Evolutionary conservation across 1,140 invertebrate genomes (phyloP).

Genomic region (Cherax destructor): DNA sequence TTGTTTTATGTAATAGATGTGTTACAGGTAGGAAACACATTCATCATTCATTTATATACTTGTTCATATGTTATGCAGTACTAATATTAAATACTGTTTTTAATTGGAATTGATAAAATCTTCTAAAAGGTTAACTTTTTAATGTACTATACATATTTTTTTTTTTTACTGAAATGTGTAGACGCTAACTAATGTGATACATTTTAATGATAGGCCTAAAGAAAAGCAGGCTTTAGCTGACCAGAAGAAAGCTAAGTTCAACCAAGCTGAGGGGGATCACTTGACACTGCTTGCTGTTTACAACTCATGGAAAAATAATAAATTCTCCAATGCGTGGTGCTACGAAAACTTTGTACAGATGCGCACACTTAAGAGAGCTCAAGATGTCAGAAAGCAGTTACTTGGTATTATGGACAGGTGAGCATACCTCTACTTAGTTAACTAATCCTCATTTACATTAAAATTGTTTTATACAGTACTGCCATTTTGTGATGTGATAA

Average conservation of each 20-base stretch:
- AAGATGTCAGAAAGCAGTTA: conserved; percentile 98
- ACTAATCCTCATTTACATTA: too few relatives aligned
- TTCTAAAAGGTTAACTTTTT: too few relatives aligned
- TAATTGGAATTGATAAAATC: too few relatives aligned
- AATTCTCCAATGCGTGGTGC: conserved; percentile 99
- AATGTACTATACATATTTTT: too few relatives aligned
- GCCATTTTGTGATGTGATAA: too few relatives aligned
- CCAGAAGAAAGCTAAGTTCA: conserved; percentile 99
- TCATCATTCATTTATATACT: too few relatives aligned
- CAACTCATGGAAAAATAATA: conserved; percentile 99
- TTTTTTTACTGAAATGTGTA: too few relatives aligned
- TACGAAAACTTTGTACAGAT: conserved; percentile 99
- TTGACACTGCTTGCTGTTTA: conserved; percentile 98
- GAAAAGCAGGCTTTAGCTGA: conserved; percentile 99
- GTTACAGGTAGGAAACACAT: too few relatives aligned
- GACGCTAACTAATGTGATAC: not conserved
- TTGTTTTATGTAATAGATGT: too few relatives aligned
- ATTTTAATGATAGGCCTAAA: conserved; percentile 81
- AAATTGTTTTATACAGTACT: too few relatives aligned
- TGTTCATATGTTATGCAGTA: too few relatives aligned
- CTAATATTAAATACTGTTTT: too few relatives aligned
- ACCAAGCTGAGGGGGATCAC: conserved; percentile 99
- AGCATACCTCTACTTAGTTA: not conserved
- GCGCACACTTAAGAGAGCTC: conserved; percentile 95
- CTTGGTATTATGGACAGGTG: conserved; percentile 95